phyloP scores from a whole-genome alignment of 2,888 invertebrate species.

The Drosophila cracens region DNA sequence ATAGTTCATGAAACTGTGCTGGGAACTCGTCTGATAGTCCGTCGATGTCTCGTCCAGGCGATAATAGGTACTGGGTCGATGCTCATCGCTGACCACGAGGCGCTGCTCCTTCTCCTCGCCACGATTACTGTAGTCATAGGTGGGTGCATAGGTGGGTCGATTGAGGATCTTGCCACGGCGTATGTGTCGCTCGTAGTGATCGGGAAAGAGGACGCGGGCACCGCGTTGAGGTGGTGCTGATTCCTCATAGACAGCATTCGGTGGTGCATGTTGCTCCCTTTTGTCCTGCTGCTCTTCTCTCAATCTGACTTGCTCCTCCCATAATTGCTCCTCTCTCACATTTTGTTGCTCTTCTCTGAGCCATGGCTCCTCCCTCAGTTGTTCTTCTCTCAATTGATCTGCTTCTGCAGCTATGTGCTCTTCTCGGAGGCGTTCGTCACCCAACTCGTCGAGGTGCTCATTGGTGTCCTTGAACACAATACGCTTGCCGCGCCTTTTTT shows the following conservation, averaged over 20 bases:
- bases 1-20: slow-evolving; percentile 50
- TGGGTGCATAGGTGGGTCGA: slow-evolving; percentile 71
- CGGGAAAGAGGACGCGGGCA: slow-evolving; percentile 85
- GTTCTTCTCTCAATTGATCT: slow-evolving; percentile 25
- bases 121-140: slow-evolving; percentile 54
- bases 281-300: slow-evolving; percentile 15
- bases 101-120: slow-evolving; percentile 57
- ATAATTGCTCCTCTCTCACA: slow-evolving; percentile 20
- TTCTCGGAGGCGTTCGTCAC: slow-evolving; percentile 24
- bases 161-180: slow-evolving; percentile 82
- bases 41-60: slow-evolving; percentile 56
- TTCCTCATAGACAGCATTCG: slow-evolving; percentile 57
- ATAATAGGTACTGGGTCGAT: slow-evolving; percentile 57
- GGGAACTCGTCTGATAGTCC: slow-evolving; percentile 23
- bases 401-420: slow-evolving; percentile 27
- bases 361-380: slow-evolving; percentile 18
- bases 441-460: slow-evolving; percentile 46
- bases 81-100: slow-evolving; percentile 66
- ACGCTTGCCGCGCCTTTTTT: slow-evolving; percentile 57
- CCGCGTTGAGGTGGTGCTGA: slow-evolving; percentile 74
- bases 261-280: slow-evolving; percentile 39
- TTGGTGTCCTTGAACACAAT: slow-evolving; percentile 72
- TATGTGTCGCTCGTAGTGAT: slow-evolving; percentile 82
- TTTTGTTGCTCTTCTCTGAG: slow-evolving; percentile 23
- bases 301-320: slow-evolving; percentile 12